phyloP scores from a whole-genome alignment of 1,140 invertebrate genomes.

The Dendrolimus punctatus region DNA sequence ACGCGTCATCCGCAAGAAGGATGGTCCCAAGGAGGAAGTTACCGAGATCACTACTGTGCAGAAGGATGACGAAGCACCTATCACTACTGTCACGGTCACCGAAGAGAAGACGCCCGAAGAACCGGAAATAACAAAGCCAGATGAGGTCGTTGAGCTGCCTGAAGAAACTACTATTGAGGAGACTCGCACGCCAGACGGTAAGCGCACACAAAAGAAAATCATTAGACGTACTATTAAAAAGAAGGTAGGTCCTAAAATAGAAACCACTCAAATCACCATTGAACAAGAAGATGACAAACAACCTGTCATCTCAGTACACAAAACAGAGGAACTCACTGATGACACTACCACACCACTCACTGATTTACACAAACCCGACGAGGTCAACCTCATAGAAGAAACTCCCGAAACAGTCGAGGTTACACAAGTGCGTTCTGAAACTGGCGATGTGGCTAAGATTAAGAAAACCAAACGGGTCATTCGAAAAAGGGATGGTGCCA shows the following conservation, averaged over 20 bases:
- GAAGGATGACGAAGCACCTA: constrained; percentile 28
- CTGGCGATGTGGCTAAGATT: constrained; percentile 21
- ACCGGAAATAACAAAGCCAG: constrained; percentile 6
- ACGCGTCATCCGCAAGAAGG: constrained; percentile 25
- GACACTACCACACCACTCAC: constrained; percentile 9
- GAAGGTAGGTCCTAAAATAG: constrained; percentile 4
- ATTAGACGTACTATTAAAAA: constrained; percentile 31
- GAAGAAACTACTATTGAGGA: constrained; percentile 16
- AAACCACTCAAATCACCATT: constrained; percentile 27
- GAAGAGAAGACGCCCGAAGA: constrained; percentile 10
- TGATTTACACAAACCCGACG: constrained; percentile 18
- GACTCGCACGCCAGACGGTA: constrained; percentile 5
- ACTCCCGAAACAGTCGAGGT: constrained; percentile 24
- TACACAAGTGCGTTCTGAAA: constrained; percentile 37
- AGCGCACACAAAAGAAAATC: constrained; percentile 34
- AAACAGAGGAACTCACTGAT: constrained; percentile 19
- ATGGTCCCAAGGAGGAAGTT: constrained; percentile 9
- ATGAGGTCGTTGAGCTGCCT: constrained; percentile 23
- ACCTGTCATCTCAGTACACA: constrained; percentile 25
- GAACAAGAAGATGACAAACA: constrained; percentile 32
- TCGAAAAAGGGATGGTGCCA: constrained; percentile 29
- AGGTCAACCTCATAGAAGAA: constrained; percentile 13
- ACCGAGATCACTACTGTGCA: constrained; percentile 26
- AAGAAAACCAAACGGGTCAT: constrained; percentile 29
- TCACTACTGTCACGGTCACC: constrained; percentile 39